A percentile compares a stretch with the other conserved stretches of the same genome.
These are phyloP conservation scores for Echeneis naucrates DNA, from an alignment of 2,797 vertebrate genomes.

Conservation along the genomic window DNA sequence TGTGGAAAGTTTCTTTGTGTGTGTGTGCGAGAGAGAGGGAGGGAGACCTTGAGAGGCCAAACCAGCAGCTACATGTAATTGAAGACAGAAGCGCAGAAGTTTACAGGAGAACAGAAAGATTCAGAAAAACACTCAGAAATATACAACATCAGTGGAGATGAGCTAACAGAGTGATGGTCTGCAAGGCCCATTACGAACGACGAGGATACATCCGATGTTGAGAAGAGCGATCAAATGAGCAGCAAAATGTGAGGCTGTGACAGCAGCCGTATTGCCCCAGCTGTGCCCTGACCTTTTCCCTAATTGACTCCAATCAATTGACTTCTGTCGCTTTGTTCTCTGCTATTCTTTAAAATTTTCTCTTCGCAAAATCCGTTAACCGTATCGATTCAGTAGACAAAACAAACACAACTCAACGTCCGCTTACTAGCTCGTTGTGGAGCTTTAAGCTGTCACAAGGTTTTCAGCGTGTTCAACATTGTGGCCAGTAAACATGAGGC, in stretches of 20 bases:
- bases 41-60: conserved; percentile 54
- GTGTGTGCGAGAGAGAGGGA: neutral
- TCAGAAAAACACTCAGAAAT: no score
- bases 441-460: neutral
- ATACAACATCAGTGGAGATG: conserved; percentile 18
- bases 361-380: conserved; percentile 13
- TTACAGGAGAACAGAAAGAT: neutral
- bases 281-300: conserved; percentile 76
- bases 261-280: conserved; percentile 53
- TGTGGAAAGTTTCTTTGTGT: conserved; percentile 1
- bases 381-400: neutral
- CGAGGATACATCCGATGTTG: conserved; percentile 48
- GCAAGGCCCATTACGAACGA: conserved; percentile 50
- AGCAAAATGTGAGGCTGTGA: conserved; percentile 32
- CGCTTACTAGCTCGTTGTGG: neutral
- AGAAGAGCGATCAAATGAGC: conserved; percentile 50
- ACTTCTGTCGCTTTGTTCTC: conserved; percentile 34
- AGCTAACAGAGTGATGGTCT: conserved; percentile 39
- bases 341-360: conserved; percentile 13
- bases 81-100: conserved; percentile 12
- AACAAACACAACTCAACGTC: conserved; percentile 5
- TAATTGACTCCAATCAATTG: conserved; percentile 79
- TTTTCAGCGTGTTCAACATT: neutral
- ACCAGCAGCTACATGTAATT: conserved; percentile 40
- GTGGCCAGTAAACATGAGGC: no score